These are phyloP conservation scores for Poeciliopsis presidionis DNA, from an alignment of 2,797 vertebrate genomes.

Conservation along the genomic window DNA sequence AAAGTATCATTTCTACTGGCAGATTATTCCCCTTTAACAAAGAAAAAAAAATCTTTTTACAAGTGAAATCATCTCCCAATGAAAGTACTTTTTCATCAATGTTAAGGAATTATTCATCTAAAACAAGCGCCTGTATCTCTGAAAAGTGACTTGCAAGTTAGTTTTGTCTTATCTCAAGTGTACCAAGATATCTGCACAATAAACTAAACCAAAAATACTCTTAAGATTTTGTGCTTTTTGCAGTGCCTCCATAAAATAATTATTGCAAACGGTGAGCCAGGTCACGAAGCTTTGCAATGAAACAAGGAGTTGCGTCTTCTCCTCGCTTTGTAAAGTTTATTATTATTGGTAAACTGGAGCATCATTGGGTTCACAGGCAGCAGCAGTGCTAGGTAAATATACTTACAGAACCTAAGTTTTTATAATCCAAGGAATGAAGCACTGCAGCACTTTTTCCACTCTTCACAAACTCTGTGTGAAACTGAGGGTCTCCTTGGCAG, in stretches of 20 bases:
- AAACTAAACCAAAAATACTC: too few species aligned
- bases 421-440: neutral
- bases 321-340: neutral
- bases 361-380: neutral
- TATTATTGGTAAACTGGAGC: neutral
- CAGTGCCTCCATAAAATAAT: neutral
- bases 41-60: too few species aligned
- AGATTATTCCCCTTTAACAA: too few species aligned
- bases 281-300: neutral
- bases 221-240: too few species aligned
- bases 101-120: too few species aligned
- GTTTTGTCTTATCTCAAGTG: too few species aligned
- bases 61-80: too few species aligned
- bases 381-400: neutral
- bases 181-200: too few species aligned
- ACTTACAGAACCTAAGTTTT: neutral
- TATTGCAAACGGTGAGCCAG: neutral
- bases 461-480: conserved; percentile 3
- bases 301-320: neutral
- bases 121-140: too few species aligned
- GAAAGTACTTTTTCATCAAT: too few species aligned
- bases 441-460: neutral
- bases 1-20: too few species aligned
- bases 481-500: conserved; percentile 19
- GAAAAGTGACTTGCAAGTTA: too few species aligned